Base-by-base conservation (phyloP, 2,797 vertebrate species). In the Sebastes iracundus region DNA sequence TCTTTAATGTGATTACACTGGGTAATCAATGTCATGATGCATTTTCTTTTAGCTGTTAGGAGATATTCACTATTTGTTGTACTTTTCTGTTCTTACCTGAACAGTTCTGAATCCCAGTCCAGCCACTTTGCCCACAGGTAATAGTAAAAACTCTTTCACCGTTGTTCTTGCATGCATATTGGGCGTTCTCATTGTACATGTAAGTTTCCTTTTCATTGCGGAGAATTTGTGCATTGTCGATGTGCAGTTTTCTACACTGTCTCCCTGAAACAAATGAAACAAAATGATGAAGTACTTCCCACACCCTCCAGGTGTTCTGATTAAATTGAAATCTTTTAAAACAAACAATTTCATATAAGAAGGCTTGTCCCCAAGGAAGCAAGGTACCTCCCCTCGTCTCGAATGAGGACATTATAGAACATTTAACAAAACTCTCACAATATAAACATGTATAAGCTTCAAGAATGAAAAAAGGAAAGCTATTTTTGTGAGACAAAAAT, bases 151-250 rank as follows among this genome's bases (percentile, higher is more conserved):
- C 0, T 5, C 1, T 18, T 0, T 1, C 2, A 0, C 0, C n/a
- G 0, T n/a, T 2, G 8, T 33, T 4, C 6, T 0, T 55, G 66
- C 90, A 92, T 2, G 0, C 1, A 49, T 78, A 90, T 0, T 1
- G 0, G 5, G 77, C 46, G 0, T 0, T 0, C 0, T 83, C 61
- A 2, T 2, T 0, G 0, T 35, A 2, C 0, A 0, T 2, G 42
- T 85, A 90, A 1, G 0, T 6, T 0, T 0, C 0, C 25, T 9
- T 77, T 0, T 1, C 1, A 11, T 7, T 3, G 0, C 1, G 0
- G 9, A 0, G 8, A 46, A 83, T 55, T 3, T 22, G 0, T 23
- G 71, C 73, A 38, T 83, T 13, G 4, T 23, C 1, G 20, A 81
- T 72, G 2, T 11, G 0, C 2, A 11, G 68, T 28, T n/a, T 23